Conservation (phyloP, 2,797 vertebrate genomes). For the Coregonus suidteri region DNA sequence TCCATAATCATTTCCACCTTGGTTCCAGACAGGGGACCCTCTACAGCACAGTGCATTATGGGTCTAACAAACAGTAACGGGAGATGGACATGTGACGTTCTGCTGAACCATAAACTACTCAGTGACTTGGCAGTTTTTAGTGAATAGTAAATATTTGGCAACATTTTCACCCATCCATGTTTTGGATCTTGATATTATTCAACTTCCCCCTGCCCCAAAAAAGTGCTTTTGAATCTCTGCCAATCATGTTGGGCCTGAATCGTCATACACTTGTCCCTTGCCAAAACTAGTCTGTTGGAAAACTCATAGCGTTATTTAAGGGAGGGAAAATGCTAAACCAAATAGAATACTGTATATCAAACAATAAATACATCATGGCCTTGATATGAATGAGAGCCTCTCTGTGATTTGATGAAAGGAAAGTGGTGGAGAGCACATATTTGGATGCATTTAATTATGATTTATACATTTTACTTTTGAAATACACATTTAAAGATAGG, state of each 20-base stretch:
- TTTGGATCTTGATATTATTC: too few relatives aligned
- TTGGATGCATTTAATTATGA: background rate
- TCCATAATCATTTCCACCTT: constrained; percentile 66
- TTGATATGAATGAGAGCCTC: background rate
- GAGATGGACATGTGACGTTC: background rate
- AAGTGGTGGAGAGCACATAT: background rate
- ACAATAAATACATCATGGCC: background rate
- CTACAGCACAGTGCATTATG: background rate
- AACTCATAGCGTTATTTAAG: background rate
- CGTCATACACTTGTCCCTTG: background rate
- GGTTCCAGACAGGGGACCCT: constrained; percentile 37
- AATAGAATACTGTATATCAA: background rate
- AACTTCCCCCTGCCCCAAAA: background rate
- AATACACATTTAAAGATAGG: background rate
- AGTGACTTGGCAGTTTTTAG: too few relatives aligned
- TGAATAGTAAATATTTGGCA: background rate
- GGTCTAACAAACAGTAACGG: constrained; percentile 9
- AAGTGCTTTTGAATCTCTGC: background rate
- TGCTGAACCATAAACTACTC: background rate
- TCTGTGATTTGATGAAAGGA: background rate
- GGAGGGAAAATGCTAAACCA: background rate
- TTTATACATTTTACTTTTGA: background rate
- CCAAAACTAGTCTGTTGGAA: background rate
- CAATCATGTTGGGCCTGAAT: too few relatives aligned
- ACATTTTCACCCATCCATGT: background rate